Conservation (phyloP, 2,113 vertebrate genomes). For the Tachycineta bicolor region DNA sequence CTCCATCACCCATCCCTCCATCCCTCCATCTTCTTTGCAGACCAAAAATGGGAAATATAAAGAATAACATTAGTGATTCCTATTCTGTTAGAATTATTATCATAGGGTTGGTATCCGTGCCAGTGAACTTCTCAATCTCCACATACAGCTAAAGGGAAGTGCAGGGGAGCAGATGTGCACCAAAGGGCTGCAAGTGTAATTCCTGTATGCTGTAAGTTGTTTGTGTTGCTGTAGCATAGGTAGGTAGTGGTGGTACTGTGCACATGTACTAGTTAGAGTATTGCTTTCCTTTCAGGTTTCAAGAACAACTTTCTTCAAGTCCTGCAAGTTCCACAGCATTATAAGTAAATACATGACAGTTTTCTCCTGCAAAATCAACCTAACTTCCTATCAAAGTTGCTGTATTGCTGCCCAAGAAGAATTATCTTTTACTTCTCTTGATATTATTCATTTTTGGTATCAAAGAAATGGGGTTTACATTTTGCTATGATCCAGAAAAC, state of each 20-base stretch:
- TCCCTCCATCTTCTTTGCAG: neutral
- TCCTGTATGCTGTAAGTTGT: neutral
- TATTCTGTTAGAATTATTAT: neutral
- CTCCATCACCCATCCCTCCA: no score
- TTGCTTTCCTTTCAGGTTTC: slow-evolving; percentile 1
- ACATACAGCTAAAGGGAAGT: neutral
- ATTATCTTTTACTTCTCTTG: neutral
- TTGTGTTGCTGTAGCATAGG: neutral
- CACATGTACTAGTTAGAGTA: neutral
- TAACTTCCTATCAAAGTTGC: neutral
- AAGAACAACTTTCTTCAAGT: neutral
- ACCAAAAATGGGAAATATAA: neutral
- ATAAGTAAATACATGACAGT: neutral
- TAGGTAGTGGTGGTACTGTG: neutral
- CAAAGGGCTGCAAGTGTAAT: neutral
- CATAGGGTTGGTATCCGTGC: neutral
- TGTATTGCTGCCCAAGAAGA: neutral
- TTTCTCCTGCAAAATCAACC: neutral
- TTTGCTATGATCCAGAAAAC: neutral
- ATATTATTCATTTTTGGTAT: neutral
- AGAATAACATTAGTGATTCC: neutral
- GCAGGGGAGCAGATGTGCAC: neutral
- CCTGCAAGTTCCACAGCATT: neutral
- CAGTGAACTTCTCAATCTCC: neutral
- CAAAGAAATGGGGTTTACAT: neutral